Base-by-base conservation (phyloP, 2,797 vertebrate genomes). In the Cynodonichthys magdalenae region DNA sequence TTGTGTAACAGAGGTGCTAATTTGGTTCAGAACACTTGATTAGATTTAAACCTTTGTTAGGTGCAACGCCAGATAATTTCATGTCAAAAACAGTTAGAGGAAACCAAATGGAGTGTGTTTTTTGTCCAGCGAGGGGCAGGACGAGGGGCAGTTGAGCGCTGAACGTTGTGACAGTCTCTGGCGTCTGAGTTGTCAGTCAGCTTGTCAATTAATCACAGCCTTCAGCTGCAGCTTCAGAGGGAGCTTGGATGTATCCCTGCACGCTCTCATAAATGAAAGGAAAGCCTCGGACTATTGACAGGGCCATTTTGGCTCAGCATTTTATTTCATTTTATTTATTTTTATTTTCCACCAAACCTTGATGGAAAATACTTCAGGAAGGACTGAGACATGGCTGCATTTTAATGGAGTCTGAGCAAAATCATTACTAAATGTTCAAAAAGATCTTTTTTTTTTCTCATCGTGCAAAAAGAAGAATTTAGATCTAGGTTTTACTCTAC, bases 111-210 rank as follows among this genome's bases (percentile, higher is more conserved):
- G 48, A 63, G 53, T 75, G 47, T 59, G 50, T 75, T 76, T 31
- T 78, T 42, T 53, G 64, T 71, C 61, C 44, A 2, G 7, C 15
- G 53, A 60, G 53, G 56, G 49, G 44, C 20, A 6, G 9, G 42
- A 56, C 53, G 58, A 59, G 56, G 78, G 53, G 62, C 53, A 73
- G 74, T 59, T 52, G 69, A 76, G 66, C 57, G 10, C 59, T 54
- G 39, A 66, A 70, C 47, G 50, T 63, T 63, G 71, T 74, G 81
- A 77, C 73, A 71, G 65, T 73, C 53, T 50, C 48, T 69, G 67
- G 53, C 59, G 61, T 82, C 83, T 83, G 52, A 86, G 68, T 71
- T 81, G 78, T 79, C 82, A 83, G 31, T 86, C 79, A 83, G 54
- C 73, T 47, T 83, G 79, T 81, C 81, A 76, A 73, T 80, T 80